These are phyloP conservation scores for Catalaphyllia jardinei DNA, from an alignment of 64 coral and sea anemone species.

Conservation along the genomic window DNA sequence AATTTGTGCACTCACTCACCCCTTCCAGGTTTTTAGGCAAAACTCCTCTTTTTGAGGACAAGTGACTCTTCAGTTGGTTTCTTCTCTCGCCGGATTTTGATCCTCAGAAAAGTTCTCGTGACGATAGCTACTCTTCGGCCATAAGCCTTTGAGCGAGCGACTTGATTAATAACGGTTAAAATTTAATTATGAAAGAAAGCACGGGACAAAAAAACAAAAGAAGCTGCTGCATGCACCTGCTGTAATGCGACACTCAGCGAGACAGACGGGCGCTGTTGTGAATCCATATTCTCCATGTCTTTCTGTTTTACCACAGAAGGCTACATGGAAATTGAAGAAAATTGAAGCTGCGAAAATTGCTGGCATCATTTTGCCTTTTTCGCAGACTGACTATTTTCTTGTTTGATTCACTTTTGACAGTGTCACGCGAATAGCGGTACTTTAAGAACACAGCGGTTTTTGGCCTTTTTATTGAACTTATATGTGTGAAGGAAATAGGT, in stretches of 20 bases:
- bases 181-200: conserved; percentile 16
- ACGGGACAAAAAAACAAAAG: conserved; percentile 22
- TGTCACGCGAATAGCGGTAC: no score
- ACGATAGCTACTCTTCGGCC: not conserved
- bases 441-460: no score
- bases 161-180: conserved; percentile 11
- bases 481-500: not conserved
- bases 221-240: conserved; percentile 6
- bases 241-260: conserved; percentile 16
- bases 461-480: not conserved
- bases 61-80: not conserved
- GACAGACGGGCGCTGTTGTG: conserved; percentile 5
- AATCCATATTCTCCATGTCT: not conserved
- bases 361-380: no score
- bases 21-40: not conserved
- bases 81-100: not conserved
- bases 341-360: not conserved
- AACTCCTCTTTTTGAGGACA: not conserved
- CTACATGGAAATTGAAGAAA: not conserved
- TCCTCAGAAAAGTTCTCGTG: not conserved
- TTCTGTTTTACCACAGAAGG: not conserved
- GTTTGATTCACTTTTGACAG: no score
- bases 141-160: not conserved
- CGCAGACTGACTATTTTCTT: no score
- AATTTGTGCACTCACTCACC: not conserved